phyloP scores from a whole-genome alignment of 2,888 invertebrate genomes.

The Alloscopus bannaensis region DNA sequence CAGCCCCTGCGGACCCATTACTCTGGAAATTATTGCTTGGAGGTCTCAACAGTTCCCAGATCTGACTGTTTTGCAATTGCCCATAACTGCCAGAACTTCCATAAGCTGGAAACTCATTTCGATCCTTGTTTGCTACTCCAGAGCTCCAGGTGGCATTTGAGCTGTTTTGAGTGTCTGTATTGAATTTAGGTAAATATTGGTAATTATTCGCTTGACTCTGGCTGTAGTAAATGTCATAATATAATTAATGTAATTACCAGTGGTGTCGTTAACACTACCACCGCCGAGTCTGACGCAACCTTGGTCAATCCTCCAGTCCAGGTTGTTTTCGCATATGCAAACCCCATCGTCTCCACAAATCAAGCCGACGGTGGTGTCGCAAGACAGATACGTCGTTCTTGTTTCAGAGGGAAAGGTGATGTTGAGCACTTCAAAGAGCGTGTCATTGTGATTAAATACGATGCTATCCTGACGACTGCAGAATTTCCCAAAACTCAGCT shows the following conservation, averaged over 20 bases:
- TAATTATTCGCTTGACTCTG: constrained; percentile 35
- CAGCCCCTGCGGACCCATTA: not conserved
- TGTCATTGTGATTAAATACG: too few relatives aligned
- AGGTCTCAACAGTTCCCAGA: not conserved
- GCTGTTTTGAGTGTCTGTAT: constrained; percentile 15
- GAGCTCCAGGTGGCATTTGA: not conserved
- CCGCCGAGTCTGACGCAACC: constrained; percentile 26
- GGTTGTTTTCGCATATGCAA: constrained; percentile 17
- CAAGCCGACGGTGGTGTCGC: constrained; percentile 29
- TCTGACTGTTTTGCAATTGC: not conserved
- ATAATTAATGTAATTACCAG: constrained; percentile 20
- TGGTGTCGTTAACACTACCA: not conserved
- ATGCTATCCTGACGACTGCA: constrained; percentile 30
- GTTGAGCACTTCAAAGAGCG: not conserved
- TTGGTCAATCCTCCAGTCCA: constrained; percentile 26
- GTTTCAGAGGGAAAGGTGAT: not conserved
- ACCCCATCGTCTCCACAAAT: constrained; percentile 21
- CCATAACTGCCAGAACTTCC: not conserved
- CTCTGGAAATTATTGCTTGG: not conserved
- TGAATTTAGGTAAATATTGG: constrained; percentile 23
- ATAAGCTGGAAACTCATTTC: constrained; percentile 38
- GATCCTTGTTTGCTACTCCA: constrained; percentile 16
- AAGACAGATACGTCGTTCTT: not conserved
- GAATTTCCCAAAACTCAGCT: constrained; percentile 34
- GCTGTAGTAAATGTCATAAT: constrained; percentile 33